Evolutionary conservation across 2,888 invertebrate species (phyloP), one percentile per base, ranked within the genome.

Genomic region (Aphidius colemani): DNA sequence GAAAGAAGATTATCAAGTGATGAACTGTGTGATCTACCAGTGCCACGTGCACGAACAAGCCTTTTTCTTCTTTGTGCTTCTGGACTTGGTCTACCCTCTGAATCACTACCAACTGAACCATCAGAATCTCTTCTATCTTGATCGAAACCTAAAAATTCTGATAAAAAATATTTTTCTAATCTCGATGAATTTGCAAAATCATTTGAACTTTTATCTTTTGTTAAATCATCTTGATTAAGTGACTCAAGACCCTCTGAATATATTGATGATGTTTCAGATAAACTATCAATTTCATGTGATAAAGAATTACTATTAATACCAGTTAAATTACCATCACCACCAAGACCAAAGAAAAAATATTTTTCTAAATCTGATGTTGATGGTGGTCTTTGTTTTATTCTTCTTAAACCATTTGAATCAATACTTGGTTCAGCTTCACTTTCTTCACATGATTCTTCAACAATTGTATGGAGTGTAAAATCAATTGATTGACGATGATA

Each of bases 391-490:
- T 86, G 86, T 88, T 82, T 83, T 85, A 76, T 82, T 87, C 84
- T 85, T 86, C 76, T 82, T 81, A 71, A 84, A 67, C 67, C 82
- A 64, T 72, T 78, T 0, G 71, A 80, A 2, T 81, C 76, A 10
- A 79, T 41, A 44, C 75, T 77, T 51, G 88, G 89, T 74, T 93
- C 93, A 67, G 91, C 88, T 82, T 94, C 94, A 82, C 95, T 95
- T 82, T 96, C 96, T 84, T 96, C 95, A 81, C 95, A 95, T 75
- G 94, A 95, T 83, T 96, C 96, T 84, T 96, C 96, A 41, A 95
- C 91, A 72, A 96, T 96, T 1, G 96, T 96, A 78, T 96, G 95
- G 68, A 96, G 84, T 2, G 95, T 95, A 79, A 95, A 94, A 83
- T 95, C 94, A 75, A 95, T 90, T 1, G 90, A 89, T 63, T 91